These are phyloP conservation scores for Adelphocoris suturalis DNA, from an alignment of 2,888 invertebrate species.

Conservation along the genomic window DNA sequence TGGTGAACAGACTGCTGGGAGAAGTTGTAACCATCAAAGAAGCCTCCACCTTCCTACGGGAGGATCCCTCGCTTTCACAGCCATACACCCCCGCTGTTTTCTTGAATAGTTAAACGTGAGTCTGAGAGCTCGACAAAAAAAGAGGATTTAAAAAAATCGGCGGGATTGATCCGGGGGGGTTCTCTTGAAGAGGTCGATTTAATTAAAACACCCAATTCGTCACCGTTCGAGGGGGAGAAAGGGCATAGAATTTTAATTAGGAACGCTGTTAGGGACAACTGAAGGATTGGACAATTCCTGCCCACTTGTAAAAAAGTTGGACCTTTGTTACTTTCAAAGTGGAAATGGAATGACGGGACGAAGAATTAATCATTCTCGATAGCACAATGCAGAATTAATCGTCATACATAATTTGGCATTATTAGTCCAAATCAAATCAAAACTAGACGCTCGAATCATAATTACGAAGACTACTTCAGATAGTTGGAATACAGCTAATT, in stretches of 20 bases:
- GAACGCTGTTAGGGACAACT: neutral
- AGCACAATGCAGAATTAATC: too few relatives aligned
- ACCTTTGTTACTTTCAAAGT: too few relatives aligned
- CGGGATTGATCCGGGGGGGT: neutral
- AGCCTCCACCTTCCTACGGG: neutral
- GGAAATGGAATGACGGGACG: too few relatives aligned
- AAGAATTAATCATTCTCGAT: too few relatives aligned
- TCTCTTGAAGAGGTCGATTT: neutral
- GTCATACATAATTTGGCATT: too few relatives aligned
- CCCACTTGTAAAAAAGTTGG: too few relatives aligned
- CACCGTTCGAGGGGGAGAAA: neutral
- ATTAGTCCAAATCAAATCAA: too few relatives aligned
- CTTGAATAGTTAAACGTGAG: slow-evolving; percentile 18
- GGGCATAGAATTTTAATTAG: neutral
- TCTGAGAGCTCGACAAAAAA: slow-evolving; percentile 3
- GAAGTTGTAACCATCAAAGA: neutral
- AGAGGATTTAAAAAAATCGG: neutral
- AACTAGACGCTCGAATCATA: too few relatives aligned
- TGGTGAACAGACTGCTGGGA: neutral
- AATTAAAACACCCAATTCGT: neutral
- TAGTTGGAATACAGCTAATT: too few relatives aligned
- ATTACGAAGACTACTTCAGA: too few relatives aligned
- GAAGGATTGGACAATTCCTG: neutral
- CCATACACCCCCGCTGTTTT: neutral
- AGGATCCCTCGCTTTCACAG: neutral